Base-by-base conservation (phyloP, 2,113 vertebrate genomes). In the Ciconia boyciana region DNA sequence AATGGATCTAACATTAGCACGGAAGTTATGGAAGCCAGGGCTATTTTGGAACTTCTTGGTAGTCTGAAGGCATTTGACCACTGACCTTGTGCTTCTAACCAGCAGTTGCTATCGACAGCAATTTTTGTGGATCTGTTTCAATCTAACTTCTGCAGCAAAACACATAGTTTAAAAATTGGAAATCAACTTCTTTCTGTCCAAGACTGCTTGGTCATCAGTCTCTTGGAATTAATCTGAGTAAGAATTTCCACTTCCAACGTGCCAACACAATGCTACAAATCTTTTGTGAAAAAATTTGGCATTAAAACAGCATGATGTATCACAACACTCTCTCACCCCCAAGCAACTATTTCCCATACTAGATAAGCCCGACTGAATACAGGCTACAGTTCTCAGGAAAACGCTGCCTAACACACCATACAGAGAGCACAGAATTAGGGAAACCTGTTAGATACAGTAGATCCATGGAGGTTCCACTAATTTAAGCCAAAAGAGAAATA, bases 71-170 rank as follows among this genome's bases (percentile, higher is more conserved):
- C 81, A 94, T 93, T 96, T 97, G 91, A 95, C 91, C 96, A 75
- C 64, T 94, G 95, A 97, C 95, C 95, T 93, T 88, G 89, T 80
- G 75, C 87, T 95, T 95, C 95, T 69, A 86, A 89, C 82, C 87
- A 90, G 93, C 89, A 89, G n/a, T 32, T 96, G 94, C 84, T 93
- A 89, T 82, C 29, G 8, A 95, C 75, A 93, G 95, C 95, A 97
- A 95, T 95, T 97, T 95, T 10, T 57, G 96, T 93, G 82, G 89
- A 91, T 95, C 96, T 96, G 95, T 86, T 95, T 97, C 97, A 95
- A 97, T 97, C 87, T 94, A 91, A 94, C 70, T 87, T 94, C 61
- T 94, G 89, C 82, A 70, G 64, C 82, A 95, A 93, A 96, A 95
- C 81, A 94, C n/a, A 81, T 10, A 46, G 70, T 77, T 96, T 90